phyloP scores from a whole-genome alignment of 2,888 invertebrate species.

The Phanerotoma sp. region DNA sequence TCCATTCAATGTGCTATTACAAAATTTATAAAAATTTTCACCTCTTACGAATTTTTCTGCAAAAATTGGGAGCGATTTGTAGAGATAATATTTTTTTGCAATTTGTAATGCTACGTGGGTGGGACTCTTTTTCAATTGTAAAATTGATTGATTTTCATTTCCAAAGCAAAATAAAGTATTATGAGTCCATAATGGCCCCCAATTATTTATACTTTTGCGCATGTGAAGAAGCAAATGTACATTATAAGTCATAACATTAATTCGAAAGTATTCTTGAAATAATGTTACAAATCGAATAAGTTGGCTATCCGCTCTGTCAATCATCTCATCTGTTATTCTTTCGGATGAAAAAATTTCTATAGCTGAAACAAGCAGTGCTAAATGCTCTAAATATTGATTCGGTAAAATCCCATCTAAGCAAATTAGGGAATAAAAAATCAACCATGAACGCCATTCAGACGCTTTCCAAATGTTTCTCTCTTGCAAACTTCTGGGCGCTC shows the following conservation, averaged over 20 bases:
- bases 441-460: slow-evolving; percentile 28
- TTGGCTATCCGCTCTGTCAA: background rate
- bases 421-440: slow-evolving; percentile 18
- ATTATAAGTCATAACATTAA: slow-evolving; percentile 7
- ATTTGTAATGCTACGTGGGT: slow-evolving; percentile 4
- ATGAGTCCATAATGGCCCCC: slow-evolving; percentile 7
- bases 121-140: slow-evolving; percentile 12
- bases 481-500: slow-evolving; percentile 16
- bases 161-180: no score
- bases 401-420: slow-evolving; percentile 24
- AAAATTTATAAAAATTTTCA: slow-evolving; percentile 5
- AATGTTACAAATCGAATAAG: background rate
- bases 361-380: slow-evolving; percentile 9
- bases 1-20: slow-evolving; percentile 1
- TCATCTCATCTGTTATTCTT: background rate
- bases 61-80: background rate
- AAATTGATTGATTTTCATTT: slow-evolving; percentile 7
- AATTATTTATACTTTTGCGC: slow-evolving; percentile 1
- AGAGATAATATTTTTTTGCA: slow-evolving; percentile 6
- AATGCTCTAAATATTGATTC: slow-evolving; percentile 26
- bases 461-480: slow-evolving; percentile 25
- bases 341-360: background rate
- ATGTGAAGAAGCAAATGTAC: slow-evolving; percentile 11
- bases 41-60: background rate
- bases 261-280: slow-evolving; percentile 14